Evolutionary conservation across 2,888 invertebrate genomes (phyloP).

Genomic region (Galeruca laticollis): DNA sequence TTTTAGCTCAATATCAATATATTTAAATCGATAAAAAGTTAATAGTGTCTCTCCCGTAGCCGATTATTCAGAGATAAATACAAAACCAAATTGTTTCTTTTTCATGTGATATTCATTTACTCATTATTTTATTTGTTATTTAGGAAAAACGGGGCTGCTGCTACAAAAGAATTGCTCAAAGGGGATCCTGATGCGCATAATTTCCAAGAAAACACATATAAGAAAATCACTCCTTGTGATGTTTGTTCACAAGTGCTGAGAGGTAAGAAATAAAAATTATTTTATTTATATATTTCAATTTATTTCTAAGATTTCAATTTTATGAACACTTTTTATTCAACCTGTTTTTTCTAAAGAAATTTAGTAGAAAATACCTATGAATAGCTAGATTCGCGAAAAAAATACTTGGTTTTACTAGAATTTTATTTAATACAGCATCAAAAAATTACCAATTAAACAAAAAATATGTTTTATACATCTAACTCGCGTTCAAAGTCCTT

Average conservation of each 20-base stretch:
- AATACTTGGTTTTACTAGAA: too few species aligned
- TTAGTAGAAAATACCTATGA: too few species aligned
- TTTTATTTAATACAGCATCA: too few species aligned
- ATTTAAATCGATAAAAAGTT: too few species aligned
- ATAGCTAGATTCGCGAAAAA: too few species aligned
- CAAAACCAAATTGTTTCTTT: neutral
- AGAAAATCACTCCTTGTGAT: conserved; percentile 95
- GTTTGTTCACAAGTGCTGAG: conserved; percentile 92
- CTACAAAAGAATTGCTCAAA: conserved; percentile 72
- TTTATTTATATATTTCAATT: neutral
- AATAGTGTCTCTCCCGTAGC: neutral
- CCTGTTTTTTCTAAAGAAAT: too few species aligned
- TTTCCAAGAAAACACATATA: conserved; percentile 94
- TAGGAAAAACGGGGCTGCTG: conserved; percentile 80
- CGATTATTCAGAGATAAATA: neutral
- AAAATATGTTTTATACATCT: too few species aligned
- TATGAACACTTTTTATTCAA: too few species aligned
- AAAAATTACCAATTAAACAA: too few species aligned
- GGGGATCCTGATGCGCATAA: conserved; percentile 83
- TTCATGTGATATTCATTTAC: neutral
- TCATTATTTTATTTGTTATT: conserved; percentile 32
- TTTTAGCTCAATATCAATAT: too few species aligned
- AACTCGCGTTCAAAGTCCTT: too few species aligned
- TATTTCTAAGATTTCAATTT: neutral
- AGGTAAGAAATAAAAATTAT: conserved; percentile 71